Evolutionary conservation across 2,113 vertebrate species (phyloP), one percentile per base, ranked within the genome.

Genomic region (Procavia capensis): DNA sequence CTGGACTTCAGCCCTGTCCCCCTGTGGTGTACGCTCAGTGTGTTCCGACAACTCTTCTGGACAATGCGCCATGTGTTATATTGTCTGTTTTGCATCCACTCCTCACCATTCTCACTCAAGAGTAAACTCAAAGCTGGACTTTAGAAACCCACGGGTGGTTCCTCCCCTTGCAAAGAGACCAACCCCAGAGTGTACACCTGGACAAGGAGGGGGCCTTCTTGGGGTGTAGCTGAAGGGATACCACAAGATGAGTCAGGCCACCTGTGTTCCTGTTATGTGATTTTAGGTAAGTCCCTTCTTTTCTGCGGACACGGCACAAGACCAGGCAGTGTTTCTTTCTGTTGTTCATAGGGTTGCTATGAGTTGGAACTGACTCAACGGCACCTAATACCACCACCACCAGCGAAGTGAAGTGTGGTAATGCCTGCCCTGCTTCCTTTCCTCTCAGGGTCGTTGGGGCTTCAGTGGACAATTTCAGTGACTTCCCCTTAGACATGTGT

Each of bases 31-130:
- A 7, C 36, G 63, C 8, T 13, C 8, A 4, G 24, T 34, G 31
- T 27, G 1, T 34, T 34, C 61, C 25, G 57, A 63, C 20, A 76
- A 3, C n/a, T 74, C 31, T 24, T 41, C 31, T 5, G 47, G 64
- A 81, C n/a, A 64, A 41, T 3, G 29, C 6, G 10, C 10, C 3
- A 0, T 10, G 2, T 9, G n/a, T 36, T 3, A 1, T 0, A 0
- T 59, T n/a, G 19, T 63, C 85, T 90, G 63, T 36, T 87, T 66
- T 61, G 79, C 45, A 45, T 34, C 41, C 16, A 6, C 29, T 72
- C 13, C 45, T n/a, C n/a, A 54, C 47, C 36, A 7, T 90, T 85
- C 61, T 68, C 70, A 39, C 54, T 11, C 24, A 92, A 50, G 81
- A 41, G 29, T 39, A 45, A 79, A 88, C 6, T 34, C 50, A 74